Conservation (phyloP, 2,888 invertebrate genomes). For the Melikaiella ostensackeni region DNA sequence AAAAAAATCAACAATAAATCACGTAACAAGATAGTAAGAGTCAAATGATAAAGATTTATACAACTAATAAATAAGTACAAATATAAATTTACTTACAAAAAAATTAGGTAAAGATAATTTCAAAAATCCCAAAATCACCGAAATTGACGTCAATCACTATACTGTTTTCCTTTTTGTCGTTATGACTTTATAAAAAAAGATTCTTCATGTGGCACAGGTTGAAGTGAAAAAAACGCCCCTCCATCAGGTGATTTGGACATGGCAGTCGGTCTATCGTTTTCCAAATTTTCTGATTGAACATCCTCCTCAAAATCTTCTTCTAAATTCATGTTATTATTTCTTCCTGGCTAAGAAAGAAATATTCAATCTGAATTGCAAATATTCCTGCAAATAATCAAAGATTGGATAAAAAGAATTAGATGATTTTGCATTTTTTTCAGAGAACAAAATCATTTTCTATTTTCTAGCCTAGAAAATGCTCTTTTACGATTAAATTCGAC, state of each 20-base stretch:
- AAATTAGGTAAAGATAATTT: too few relatives aligned
- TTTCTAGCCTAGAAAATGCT: too few relatives aligned
- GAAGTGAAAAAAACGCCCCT: constrained; percentile 79
- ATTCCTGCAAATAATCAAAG: too few relatives aligned
- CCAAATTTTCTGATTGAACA: background rate
- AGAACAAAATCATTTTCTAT: too few relatives aligned
- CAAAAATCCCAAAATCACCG: too few relatives aligned
- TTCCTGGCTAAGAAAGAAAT: background rate
- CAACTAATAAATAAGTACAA: background rate
- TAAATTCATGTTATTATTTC: background rate
- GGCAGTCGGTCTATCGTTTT: constrained; percentile 71
- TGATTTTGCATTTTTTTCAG: too few relatives aligned
- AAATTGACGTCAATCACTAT: background rate
- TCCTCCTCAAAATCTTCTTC: background rate
- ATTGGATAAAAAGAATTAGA: too few relatives aligned
- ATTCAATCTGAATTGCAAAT: background rate
- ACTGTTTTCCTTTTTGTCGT: constrained; percentile 63
- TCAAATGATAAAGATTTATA: background rate
- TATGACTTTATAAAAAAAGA: constrained; percentile 81
- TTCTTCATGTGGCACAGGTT: constrained; percentile 80
- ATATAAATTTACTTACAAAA: too few relatives aligned
- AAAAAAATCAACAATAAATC: too few relatives aligned
- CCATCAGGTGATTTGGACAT: constrained; percentile 80
- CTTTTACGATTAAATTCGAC: too few relatives aligned
- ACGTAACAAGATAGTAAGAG: background rate